A percentile compares a stretch with the other conserved stretches of the same genome.
These are phyloP conservation scores for Alethe diademata DNA, from an alignment of 2,113 vertebrate species.

Conservation along the genomic window DNA sequence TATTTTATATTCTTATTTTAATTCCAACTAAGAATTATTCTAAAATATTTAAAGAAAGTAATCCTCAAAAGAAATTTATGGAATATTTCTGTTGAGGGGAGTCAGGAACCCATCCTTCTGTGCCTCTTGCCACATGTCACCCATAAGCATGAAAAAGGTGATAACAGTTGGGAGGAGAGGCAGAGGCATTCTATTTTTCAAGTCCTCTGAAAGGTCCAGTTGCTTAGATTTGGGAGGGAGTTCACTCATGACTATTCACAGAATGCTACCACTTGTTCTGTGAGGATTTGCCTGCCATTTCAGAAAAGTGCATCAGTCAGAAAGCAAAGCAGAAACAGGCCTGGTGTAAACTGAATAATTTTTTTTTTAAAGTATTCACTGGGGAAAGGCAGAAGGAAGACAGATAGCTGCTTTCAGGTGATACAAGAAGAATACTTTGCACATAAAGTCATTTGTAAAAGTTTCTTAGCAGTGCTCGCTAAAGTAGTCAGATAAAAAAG, in stretches of 20 bases:
- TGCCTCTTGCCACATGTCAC: neutral
- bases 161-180: neutral
- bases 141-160: neutral
- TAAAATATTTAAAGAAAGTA: neutral
- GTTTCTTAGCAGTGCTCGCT: neutral
- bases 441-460: neutral
- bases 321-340: neutral
- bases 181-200: conserved; percentile 5
- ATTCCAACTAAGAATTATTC: neutral
- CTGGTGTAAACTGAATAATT: neutral
- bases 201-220: neutral
- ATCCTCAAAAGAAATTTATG: neutral
- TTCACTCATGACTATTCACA: neutral
- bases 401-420: neutral
- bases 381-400: neutral
- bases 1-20: neutral
- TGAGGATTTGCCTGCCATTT: neutral
- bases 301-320: neutral
- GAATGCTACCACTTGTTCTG: neutral
- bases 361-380: neutral
- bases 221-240: neutral
- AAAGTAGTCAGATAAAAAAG: neutral
- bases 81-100: neutral
- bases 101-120: neutral
- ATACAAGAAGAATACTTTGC: neutral